Conservation (phyloP, 2,113 vertebrate species). For the Terrapene triunguis region DNA sequence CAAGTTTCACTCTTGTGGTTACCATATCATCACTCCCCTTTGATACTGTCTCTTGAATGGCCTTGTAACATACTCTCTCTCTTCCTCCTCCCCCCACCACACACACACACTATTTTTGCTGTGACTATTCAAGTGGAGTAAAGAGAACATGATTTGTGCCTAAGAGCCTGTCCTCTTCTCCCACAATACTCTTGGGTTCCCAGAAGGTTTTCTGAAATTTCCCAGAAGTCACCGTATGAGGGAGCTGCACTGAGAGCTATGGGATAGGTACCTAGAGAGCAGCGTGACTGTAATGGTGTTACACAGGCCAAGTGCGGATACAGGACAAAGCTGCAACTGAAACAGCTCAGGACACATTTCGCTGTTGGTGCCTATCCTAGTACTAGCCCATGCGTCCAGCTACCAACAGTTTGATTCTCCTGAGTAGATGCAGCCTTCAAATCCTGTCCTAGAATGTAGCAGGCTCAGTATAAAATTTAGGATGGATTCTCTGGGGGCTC, state of each 20-base stretch:
- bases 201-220: not conserved
- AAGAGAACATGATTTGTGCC: not conserved
- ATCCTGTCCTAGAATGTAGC: not conserved
- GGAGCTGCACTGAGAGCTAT: not conserved
- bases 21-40: not conserved
- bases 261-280: not conserved
- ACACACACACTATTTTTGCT: rapidly evolving
- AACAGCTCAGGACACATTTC: no score
- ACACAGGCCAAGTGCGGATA: not conserved
- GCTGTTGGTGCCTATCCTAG: no score
- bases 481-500: not conserved
- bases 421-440: not conserved
- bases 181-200: not conserved
- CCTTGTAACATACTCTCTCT: not conserved
- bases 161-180: rapidly evolving
- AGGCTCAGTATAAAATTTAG: not conserved
- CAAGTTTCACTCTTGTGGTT: conserved; percentile 43
- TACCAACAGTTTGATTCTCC: not conserved
- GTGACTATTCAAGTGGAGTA: not conserved
- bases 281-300: not conserved
- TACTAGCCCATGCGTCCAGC: not conserved
- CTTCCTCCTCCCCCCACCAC: rapidly evolving
- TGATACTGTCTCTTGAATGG: not conserved
- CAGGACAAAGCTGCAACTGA: not conserved
- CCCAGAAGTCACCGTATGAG: not conserved